Evolutionary conservation across 2,888 invertebrate species (phyloP).

Genomic region (Noctua pronuba): DNA sequence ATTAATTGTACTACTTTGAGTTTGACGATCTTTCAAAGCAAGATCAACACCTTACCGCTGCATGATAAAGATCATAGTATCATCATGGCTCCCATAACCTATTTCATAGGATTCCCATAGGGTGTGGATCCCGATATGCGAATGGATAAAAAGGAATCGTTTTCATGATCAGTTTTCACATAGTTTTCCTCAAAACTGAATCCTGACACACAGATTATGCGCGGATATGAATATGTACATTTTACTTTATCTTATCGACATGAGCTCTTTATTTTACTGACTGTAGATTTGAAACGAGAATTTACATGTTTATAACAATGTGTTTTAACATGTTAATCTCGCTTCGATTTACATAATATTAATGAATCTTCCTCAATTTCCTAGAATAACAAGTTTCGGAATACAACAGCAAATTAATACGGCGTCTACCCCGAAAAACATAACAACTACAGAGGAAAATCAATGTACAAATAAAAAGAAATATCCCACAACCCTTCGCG

Average conservation of each 20-base stretch:
- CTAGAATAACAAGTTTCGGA: neutral
- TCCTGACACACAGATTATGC: neutral
- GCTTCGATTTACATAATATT: neutral
- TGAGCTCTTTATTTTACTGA: neutral
- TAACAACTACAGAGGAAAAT: conserved; percentile 34
- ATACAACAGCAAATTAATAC: neutral
- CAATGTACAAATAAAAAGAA: conserved; percentile 38
- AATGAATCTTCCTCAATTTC: neutral
- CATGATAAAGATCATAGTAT: neutral
- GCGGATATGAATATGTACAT: neutral
- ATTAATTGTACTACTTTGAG: neutral
- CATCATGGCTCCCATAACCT: neutral
- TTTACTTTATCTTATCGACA: neutral
- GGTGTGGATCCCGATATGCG: neutral
- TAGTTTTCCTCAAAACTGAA: conserved; percentile 6
- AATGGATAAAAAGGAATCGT: conserved; percentile 21
- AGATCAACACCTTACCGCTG: neutral
- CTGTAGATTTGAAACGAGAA: neutral
- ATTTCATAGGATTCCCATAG: neutral
- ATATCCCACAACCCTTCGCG: conserved; percentile 34
- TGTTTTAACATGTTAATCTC: neutral
- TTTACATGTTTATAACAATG: neutral
- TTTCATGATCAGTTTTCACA: conserved; percentile 23
- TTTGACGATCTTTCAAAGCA: neutral
- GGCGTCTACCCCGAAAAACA: conserved; percentile 13